Conservation (phyloP, 2,888 invertebrate genomes). For the Elysia crispata region DNA sequence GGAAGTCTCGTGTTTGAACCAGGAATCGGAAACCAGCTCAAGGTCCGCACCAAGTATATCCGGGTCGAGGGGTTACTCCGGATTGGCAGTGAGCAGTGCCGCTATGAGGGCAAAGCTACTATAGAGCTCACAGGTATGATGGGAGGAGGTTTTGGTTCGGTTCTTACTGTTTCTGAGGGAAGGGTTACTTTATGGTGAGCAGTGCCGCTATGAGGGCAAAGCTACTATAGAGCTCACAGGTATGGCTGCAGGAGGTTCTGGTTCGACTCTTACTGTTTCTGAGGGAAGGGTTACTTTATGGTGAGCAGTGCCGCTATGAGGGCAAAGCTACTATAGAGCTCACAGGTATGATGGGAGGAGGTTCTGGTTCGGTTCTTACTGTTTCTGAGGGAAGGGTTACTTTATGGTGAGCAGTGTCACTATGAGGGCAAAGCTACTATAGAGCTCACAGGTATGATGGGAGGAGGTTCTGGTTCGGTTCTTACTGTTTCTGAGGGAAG, state of each 20-base stretch:
- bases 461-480: no score
- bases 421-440: slow-evolving; percentile 21
- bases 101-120: slow-evolving; percentile 18
- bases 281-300: slow-evolving; percentile 2
- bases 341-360: slow-evolving; percentile 25
- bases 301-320: slow-evolving; percentile 22
- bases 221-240: slow-evolving; percentile 27
- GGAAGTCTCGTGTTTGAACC: slow-evolving; percentile 21
- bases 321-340: slow-evolving; percentile 23
- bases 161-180: no score
- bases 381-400: slow-evolving; percentile 9
- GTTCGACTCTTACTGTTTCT: no score
- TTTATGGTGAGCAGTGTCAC: slow-evolving; percentile 13
- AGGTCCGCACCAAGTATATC: background rate
- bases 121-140: slow-evolving; percentile 26
- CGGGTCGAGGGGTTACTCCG: slow-evolving; percentile 22
- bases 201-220: slow-evolving; percentile 24
- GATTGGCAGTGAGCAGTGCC: slow-evolving; percentile 25
- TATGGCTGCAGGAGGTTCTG: no score
- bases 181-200: slow-evolving; percentile 1
- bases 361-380: no score
- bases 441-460: slow-evolving; percentile 24
- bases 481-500: no score
- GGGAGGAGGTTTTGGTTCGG: no score
- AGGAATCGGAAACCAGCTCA: background rate